Evolutionary conservation across 2,113 vertebrate species (phyloP), one percentile per base, ranked within the genome.

Genomic region (Vicugna pacos): DNA sequence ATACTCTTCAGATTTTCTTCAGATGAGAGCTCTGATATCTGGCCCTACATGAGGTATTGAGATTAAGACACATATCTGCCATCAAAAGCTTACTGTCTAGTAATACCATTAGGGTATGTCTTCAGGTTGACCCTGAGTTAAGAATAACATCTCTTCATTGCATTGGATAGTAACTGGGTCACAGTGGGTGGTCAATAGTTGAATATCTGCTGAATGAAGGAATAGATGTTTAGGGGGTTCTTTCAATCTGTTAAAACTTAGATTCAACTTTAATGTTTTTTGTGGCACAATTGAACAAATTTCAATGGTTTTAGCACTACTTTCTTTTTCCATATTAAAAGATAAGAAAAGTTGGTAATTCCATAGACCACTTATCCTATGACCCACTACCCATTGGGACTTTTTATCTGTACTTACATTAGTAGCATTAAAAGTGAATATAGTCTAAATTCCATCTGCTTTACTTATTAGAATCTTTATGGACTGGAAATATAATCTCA

Each of bases 1-100:
- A 14, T 56, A 19, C 54, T 91, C 70, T 88, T 91, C 80, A 83
- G 50, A 76, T 50, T 89, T 56, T 94, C 82, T 93, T 84, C 58
- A 69, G 30, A 62, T 48, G 50, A 95, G 77, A 73, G 24, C 32
- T 91, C 75, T 96, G 64, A 70, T 72, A 30, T 65, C 20, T 42
- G 22, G 19, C 48, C 48, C 48, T 65, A 48, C 3, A 26, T 8
- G 28, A 64, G 52, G 35, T 69, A 7, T n/a, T 73, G 82, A 56
- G 35, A 69, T 88, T 75, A 58, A 97, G 46, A 86, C 42, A 82
- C 15, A 94, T 35, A 70, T 73, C 42, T 75, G 6, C 54, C 81
- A 73, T 64, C 69, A 93, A 83, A 72, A 67, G n/a, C 54, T 94
- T 35, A 70, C 60, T 60, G 19, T 81, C 42, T 81, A 54, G 52